Evolutionary conservation across 1,140 invertebrate genomes (phyloP).

Genomic region (Chironomus tepperi): DNA sequence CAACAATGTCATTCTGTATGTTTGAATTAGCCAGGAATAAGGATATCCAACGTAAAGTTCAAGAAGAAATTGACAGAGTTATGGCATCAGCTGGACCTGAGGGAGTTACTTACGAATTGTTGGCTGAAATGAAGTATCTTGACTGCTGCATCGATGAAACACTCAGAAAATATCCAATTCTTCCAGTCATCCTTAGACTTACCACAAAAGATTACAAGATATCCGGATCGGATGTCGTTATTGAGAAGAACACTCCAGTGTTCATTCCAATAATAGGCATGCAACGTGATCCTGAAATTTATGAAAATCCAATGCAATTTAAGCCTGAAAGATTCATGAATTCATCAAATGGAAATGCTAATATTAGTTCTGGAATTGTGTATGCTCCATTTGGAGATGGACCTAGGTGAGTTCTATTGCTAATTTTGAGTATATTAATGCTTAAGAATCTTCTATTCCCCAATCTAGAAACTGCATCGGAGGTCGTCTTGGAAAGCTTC

Average conservation of each 20-base stretch:
- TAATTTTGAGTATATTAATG: too few species aligned
- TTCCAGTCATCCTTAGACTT: constrained; percentile 31
- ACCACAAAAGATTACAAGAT: constrained; percentile 32
- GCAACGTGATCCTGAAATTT: too few species aligned
- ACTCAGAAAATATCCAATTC: constrained; percentile 42
- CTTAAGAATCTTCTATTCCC: too few species aligned
- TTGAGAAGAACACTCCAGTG: background rate
- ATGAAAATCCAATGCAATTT: too few species aligned
- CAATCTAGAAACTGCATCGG: too few species aligned
- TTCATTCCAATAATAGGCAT: background rate
- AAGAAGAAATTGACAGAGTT: constrained; percentile 41
- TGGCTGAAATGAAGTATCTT: constrained; percentile 37
- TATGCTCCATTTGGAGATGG: too few species aligned
- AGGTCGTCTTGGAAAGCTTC: too few species aligned
- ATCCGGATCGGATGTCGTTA: constrained; percentile 23
- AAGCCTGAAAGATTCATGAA: too few species aligned
- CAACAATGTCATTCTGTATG: constrained; percentile 28
- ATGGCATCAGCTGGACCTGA: constrained; percentile 29
- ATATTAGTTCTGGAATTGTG: too few species aligned
- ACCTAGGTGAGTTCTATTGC: too few species aligned
- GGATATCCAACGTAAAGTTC: constrained; percentile 28
- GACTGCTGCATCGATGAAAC: constrained; percentile 35
- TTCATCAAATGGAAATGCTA: too few species aligned
- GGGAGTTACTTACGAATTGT: constrained; percentile 31
- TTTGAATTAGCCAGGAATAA: constrained; percentile 26